Percentiles rank a stretch among this genome's conserved stretches.
These are phyloP conservation scores for Salminus brasiliensis DNA, from an alignment of 2,113 vertebrate species.

Conservation along the genomic window DNA sequence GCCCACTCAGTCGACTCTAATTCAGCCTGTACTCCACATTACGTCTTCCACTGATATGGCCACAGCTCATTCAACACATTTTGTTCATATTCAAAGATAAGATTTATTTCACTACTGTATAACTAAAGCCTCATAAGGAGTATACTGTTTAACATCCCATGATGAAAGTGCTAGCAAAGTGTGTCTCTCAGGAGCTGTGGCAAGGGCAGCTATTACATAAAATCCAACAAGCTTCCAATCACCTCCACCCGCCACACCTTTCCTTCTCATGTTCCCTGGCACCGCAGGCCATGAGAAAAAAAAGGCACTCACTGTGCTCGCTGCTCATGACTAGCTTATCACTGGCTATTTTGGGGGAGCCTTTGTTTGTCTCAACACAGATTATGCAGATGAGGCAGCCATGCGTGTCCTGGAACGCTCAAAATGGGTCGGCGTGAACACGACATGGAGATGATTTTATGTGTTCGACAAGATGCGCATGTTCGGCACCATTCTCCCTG, in stretches of 20 bases:
- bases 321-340: slow-evolving; percentile 31
- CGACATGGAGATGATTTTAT: slow-evolving; percentile 25
- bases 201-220: background rate
- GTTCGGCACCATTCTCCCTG: slow-evolving; percentile 26
- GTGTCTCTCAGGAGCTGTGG: background rate
- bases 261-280: background rate
- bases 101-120: background rate
- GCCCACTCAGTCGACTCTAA: background rate
- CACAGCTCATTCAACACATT: background rate
- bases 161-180: background rate
- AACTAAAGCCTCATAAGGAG: background rate
- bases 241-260: background rate
- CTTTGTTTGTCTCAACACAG: slow-evolving; percentile 36
- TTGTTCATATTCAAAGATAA: background rate
- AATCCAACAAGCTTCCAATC: no score
- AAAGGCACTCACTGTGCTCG: background rate
- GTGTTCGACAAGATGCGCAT: slow-evolving; percentile 11
- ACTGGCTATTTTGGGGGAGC: slow-evolving; percentile 34
- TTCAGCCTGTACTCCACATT: background rate
- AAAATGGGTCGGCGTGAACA: slow-evolving; percentile 37
- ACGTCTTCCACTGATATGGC: background rate
- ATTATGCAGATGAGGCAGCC: slow-evolving; percentile 46
- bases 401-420: slow-evolving; percentile 29
- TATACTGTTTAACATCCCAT: background rate
- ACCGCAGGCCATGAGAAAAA: background rate